Percentiles rank a stretch among this genome's conserved stretches.
These are phyloP conservation scores for Tromatobia lineatoria DNA, from an alignment of 2,888 invertebrate species.

Conservation along the genomic window DNA sequence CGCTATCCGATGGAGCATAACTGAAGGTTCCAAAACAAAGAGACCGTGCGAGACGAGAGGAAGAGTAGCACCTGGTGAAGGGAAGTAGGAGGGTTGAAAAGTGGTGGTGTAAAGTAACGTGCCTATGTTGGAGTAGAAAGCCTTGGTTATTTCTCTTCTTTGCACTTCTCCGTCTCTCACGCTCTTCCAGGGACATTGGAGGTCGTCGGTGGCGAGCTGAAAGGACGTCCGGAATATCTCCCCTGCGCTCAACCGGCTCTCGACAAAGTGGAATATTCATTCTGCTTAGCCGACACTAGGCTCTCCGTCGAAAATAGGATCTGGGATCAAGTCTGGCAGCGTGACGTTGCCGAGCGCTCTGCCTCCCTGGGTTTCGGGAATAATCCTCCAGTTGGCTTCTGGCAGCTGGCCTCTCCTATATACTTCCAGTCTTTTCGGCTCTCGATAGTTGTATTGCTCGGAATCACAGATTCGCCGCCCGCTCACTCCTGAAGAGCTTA, in stretches of 20 bases:
- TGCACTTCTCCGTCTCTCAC: slow-evolving; percentile 24
- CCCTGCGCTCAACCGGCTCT: slow-evolving; percentile 14
- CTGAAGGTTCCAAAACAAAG: slow-evolving; percentile 47
- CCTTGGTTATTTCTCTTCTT: slow-evolving; percentile 9
- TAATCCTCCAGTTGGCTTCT: slow-evolving; percentile 75
- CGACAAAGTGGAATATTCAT: slow-evolving; percentile 67
- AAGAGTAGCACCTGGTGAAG: slow-evolving; percentile 17
- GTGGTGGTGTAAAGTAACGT: slow-evolving; percentile 15
- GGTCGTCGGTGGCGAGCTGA: slow-evolving; percentile 14
- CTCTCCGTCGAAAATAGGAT: slow-evolving; percentile 74
- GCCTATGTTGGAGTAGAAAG: slow-evolving; percentile 8
- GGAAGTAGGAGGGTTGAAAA: slow-evolving; percentile 3
- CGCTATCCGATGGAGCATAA: slow-evolving; percentile 41
- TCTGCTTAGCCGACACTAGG: slow-evolving; percentile 60
- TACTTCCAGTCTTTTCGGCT: slow-evolving; percentile 1
- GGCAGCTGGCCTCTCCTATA: slow-evolving; percentile 54
- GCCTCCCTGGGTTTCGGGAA: slow-evolving; percentile 53
- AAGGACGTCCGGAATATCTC: slow-evolving; percentile 5
- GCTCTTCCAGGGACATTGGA: slow-evolving; percentile 8
- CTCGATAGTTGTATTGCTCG: slow-evolving; percentile 36
- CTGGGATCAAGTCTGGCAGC: slow-evolving; percentile 69
- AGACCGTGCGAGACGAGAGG: slow-evolving; percentile 23
- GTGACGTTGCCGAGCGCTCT: slow-evolving; percentile 39
- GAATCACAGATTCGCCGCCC: slow-evolving; percentile 12
- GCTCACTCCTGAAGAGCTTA: background rate